Conservation (phyloP, 2,113 vertebrate species). For the Mus spicilegus region DNA sequence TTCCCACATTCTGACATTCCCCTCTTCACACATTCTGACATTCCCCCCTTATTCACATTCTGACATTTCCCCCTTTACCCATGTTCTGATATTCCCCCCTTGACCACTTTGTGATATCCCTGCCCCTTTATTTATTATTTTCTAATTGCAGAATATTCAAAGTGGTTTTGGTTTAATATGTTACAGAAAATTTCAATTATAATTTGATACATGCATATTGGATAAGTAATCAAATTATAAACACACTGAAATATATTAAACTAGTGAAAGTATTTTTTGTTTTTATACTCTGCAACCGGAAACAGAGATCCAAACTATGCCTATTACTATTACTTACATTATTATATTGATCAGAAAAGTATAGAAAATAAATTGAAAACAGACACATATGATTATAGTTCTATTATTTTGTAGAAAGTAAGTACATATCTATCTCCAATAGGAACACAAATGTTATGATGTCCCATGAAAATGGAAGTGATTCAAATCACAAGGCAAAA, state of each 20-base stretch:
- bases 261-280: not conserved
- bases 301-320: too few species aligned
- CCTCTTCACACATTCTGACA: too few species aligned
- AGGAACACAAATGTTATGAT: not conserved
- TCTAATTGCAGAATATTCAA: too few species aligned
- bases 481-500: not conserved
- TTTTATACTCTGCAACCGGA: not conserved
- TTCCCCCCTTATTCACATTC: too few species aligned
- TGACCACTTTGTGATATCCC: too few species aligned
- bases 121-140: not conserved
- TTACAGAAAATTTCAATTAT: not conserved
- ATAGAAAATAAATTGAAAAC: not conserved
- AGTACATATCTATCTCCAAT: not conserved
- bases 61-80: too few species aligned
- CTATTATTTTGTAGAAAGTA: not conserved
- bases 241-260: not conserved
- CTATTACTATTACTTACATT: not conserved
- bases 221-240: not conserved
- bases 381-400: not conserved
- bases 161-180: not conserved
- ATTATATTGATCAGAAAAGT: not conserved
- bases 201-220: not conserved
- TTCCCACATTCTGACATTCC: too few species aligned
- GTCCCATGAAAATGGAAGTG: not conserved
- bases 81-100: too few species aligned